Evolutionary conservation across 2,888 invertebrate species (phyloP).

Genomic region (Ormyrus nitidulus): DNA sequence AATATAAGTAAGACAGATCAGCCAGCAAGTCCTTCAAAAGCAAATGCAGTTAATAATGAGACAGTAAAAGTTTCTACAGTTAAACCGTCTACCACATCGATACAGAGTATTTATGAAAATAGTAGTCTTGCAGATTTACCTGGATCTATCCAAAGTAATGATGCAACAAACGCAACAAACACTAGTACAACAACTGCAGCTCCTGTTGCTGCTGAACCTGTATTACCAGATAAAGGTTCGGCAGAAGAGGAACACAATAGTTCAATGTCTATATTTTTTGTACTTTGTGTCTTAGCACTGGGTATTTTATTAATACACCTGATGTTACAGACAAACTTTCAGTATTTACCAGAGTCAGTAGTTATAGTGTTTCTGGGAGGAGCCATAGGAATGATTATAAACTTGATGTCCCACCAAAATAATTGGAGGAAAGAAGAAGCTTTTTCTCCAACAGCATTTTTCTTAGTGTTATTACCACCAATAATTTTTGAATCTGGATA

Average conservation of each 20-base stretch:
- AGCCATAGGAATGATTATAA: constrained; percentile 92
- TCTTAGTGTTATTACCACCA: constrained; percentile 95
- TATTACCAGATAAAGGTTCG: constrained; percentile 91
- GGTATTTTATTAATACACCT: constrained; percentile 96
- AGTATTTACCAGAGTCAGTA: constrained; percentile 97
- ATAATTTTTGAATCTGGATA: constrained; percentile 99
- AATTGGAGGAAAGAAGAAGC: constrained; percentile 99
- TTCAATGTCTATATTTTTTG: constrained; percentile 98
- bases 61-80: constrained; percentile 2
- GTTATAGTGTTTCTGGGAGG: constrained; percentile 97
- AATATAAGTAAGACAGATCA: constrained; percentile 10
- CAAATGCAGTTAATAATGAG: constrained; percentile 14
- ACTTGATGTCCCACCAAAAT: constrained; percentile 91
- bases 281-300: constrained; percentile 94
- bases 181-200: constrained; percentile 74
- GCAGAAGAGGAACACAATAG: constrained; percentile 97
- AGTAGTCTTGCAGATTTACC: constrained; percentile 11
- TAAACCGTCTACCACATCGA: background rate
- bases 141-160: constrained; percentile 50
- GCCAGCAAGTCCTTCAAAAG: background rate
- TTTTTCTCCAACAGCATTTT: constrained; percentile 98
- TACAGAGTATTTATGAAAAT: constrained; percentile 7
- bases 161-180: constrained; percentile 66
- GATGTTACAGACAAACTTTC: constrained; percentile 95
- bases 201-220: constrained; percentile 83